Conservation (phyloP, 2,888 invertebrate genomes). For the Torymus auratus region DNA sequence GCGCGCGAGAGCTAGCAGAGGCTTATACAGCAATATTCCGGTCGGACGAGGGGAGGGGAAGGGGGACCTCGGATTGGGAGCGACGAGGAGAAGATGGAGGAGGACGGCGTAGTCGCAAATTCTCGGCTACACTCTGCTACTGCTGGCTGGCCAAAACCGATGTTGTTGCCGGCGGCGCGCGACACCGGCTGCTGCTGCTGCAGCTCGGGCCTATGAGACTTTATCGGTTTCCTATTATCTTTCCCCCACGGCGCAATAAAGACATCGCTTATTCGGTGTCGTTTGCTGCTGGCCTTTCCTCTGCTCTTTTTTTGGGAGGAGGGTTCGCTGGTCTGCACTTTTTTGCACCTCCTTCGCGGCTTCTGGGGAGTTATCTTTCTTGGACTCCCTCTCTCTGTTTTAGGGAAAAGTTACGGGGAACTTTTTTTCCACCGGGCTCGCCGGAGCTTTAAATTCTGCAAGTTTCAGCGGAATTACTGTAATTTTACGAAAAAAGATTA, state of each 20-base stretch:
- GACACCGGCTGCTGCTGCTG: conserved; percentile 6
- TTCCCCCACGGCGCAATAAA: conserved; percentile 54
- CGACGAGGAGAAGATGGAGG: not conserved
- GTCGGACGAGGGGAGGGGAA: conserved; percentile 20
- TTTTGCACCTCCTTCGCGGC: not conserved
- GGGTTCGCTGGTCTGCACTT: no score
- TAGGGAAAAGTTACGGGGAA: not conserved
- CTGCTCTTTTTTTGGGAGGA: not conserved
- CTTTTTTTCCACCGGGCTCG: not conserved
- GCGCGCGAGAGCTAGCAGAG: conserved; percentile 14
- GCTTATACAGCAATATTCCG: conserved; percentile 63
- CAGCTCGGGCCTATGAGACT: conserved; percentile 54
- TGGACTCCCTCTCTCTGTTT: conserved; percentile 8
- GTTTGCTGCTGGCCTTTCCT: conserved; percentile 25
- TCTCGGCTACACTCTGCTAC: conserved; percentile 33
- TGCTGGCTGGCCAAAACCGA: conserved; percentile 48
- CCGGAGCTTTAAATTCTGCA: no score
- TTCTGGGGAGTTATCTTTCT: not conserved
- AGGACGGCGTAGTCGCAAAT: conserved; percentile 45
- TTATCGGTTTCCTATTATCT: conserved; percentile 60
- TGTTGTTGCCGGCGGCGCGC: conserved; percentile 52
- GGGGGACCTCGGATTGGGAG: not conserved
- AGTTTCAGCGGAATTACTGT: no score
- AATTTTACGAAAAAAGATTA: no score
- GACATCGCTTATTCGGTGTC: conserved; percentile 54